phyloP scores from a whole-genome alignment of 2,797 vertebrate species.

The Ciconia nigra region DNA sequence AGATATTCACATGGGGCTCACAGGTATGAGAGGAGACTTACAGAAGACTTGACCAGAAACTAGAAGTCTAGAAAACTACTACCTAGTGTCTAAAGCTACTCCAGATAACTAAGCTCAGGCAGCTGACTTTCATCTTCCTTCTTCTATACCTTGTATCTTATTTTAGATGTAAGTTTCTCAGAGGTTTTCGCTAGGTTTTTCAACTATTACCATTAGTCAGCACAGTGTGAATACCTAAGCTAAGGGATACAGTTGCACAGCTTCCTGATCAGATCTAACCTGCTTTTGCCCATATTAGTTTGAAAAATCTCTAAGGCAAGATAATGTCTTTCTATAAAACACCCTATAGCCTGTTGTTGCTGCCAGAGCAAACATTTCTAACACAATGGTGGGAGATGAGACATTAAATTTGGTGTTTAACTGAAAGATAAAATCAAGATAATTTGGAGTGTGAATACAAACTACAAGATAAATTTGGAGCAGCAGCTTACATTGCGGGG shows the following conservation, averaged over 20 bases:
- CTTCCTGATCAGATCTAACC: not conserved
- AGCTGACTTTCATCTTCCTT: not conserved
- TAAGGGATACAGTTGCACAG: not conserved
- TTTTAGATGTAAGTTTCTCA: not conserved
- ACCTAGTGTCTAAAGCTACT: not conserved
- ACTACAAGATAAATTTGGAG: not conserved
- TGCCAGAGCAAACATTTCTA: not conserved
- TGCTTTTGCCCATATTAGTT: not conserved
- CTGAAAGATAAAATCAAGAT: not conserved
- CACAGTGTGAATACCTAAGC: not conserved
- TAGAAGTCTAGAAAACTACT: not conserved
- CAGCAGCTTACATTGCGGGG: not conserved
- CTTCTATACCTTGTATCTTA: not conserved
- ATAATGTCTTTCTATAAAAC: not conserved
- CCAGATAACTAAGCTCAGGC: not conserved
- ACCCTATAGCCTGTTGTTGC: not conserved
- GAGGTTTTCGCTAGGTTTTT: not conserved
- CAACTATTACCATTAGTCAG: not conserved
- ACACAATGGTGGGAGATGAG: not conserved
- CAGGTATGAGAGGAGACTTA: not conserved
- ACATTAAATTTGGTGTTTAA: not conserved
- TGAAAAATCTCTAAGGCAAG: not conserved
- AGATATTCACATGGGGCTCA: not conserved
- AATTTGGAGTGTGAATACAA: not conserved
- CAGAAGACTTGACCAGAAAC: not conserved